These are phyloP conservation scores for Clarias pachynema DNA, from an alignment of 2,797 vertebrate species.

Conservation along the genomic window DNA sequence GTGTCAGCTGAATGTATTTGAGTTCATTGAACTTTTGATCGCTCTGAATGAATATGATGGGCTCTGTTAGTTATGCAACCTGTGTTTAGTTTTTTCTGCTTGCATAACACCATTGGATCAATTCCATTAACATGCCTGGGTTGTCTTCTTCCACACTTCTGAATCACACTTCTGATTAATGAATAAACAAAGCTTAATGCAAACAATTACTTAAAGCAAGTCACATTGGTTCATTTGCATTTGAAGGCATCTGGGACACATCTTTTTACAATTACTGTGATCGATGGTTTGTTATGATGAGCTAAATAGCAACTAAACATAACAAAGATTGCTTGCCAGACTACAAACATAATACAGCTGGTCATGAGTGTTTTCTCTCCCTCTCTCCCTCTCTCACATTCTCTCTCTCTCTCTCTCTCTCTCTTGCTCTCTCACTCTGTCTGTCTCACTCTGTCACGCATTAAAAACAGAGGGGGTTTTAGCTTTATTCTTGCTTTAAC, in stretches of 20 bases:
- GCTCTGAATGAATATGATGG: neutral
- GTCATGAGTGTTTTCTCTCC: neutral
- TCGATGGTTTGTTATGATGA: no score
- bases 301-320: no score
- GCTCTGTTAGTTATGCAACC: neutral
- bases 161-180: neutral
- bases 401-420: neutral
- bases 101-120: neutral
- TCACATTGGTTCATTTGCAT: no score
- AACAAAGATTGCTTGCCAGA: no score
- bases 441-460: neutral
- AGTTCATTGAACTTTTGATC: neutral
- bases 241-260: no score
- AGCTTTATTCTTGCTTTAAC: neutral
- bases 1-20: neutral
- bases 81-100: neutral
- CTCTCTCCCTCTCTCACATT: neutral
- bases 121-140: neutral
- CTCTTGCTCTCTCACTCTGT: neutral
- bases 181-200: neutral
- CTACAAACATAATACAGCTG: no score
- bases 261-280: no score
- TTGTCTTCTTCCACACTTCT: neutral
- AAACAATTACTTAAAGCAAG: no score
- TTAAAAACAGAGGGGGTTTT: neutral